Evolutionary conservation across 2,113 vertebrate genomes (phyloP).

Genomic region (Sardina pilchardus): DNA sequence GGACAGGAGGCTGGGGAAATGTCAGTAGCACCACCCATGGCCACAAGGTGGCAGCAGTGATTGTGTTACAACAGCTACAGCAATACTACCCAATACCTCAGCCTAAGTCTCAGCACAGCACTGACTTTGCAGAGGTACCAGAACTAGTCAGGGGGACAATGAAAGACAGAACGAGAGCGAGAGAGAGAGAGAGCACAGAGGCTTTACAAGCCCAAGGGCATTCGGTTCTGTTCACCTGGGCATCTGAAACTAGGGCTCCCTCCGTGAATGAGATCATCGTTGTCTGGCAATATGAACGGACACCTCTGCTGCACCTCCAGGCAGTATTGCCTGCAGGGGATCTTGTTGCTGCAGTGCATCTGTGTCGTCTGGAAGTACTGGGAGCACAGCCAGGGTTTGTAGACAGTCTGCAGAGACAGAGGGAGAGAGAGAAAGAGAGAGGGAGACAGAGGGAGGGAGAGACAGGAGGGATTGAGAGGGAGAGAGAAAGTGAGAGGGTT

Average conservation of each 20-base stretch:
- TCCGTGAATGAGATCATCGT: constrained; percentile 97
- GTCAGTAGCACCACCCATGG: neutral
- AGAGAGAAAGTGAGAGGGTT: constrained; percentile 40
- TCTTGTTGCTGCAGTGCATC: constrained; percentile 95
- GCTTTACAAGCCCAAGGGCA: neutral
- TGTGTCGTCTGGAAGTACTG: constrained; percentile 98
- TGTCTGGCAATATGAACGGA: constrained; percentile 98
- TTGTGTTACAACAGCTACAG: too few relatives aligned
- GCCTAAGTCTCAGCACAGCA: neutral
- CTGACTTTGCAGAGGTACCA: constrained; percentile 11
- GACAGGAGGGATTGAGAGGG: constrained; percentile 43
- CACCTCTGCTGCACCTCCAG: constrained; percentile 97
- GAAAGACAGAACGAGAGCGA: neutral
- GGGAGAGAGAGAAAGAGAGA: constrained; percentile 38
- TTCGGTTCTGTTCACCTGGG: constrained; percentile 78
- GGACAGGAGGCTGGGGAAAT: neutral
- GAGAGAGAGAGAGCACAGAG: neutral
- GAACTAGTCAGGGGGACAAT: constrained; percentile 27
- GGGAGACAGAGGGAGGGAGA: constrained; percentile 41
- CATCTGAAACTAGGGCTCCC: constrained; percentile 99
- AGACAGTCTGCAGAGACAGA: constrained; percentile 85
- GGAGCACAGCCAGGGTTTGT: constrained; percentile 99
- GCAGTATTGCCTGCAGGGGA: constrained; percentile 99
- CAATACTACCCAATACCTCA: neutral
- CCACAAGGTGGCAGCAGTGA: constrained; percentile 62